Evolutionary conservation across 2,797 vertebrate genomes (phyloP).

Genomic region (Phrynocephalus forsythii): DNA sequence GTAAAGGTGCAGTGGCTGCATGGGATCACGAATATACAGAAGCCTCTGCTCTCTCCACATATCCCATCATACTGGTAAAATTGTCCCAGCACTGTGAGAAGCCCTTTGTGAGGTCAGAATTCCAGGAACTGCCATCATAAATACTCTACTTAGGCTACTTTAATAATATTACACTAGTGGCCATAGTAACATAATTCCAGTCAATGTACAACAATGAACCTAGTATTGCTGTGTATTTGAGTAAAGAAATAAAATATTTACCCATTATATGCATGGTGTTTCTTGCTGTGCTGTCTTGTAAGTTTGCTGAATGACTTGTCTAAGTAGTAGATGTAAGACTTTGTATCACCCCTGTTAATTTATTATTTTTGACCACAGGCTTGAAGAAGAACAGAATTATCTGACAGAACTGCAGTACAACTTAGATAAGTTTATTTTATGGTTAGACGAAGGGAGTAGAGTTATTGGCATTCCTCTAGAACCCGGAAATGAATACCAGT

Average conservation of each 20-base stretch:
- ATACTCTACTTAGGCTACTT: no score
- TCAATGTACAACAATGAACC: background rate
- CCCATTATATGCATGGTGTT: background rate
- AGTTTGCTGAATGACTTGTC: background rate
- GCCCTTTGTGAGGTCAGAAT: no score
- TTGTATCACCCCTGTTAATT: background rate
- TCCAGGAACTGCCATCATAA: no score
- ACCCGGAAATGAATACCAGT: slow-evolving; percentile 85
- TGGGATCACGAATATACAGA: no score
- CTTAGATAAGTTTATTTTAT: slow-evolving; percentile 86
- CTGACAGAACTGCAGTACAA: slow-evolving; percentile 86
- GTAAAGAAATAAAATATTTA: background rate
- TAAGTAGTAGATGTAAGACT: background rate
- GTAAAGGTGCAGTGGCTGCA: no score
- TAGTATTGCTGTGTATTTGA: background rate
- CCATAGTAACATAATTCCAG: background rate
- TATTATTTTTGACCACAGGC: slow-evolving; percentile 74
- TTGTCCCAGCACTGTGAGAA: no score
- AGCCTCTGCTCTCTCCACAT: no score
- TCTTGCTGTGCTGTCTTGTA: background rate
- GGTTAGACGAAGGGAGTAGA: slow-evolving; percentile 87
- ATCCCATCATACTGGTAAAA: no score
- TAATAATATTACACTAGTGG: no score
- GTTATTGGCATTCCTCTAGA: slow-evolving; percentile 79
- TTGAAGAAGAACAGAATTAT: slow-evolving; percentile 84